Base-by-base conservation (phyloP, 2,113 vertebrate species). In the Dipodomys merriami region DNA sequence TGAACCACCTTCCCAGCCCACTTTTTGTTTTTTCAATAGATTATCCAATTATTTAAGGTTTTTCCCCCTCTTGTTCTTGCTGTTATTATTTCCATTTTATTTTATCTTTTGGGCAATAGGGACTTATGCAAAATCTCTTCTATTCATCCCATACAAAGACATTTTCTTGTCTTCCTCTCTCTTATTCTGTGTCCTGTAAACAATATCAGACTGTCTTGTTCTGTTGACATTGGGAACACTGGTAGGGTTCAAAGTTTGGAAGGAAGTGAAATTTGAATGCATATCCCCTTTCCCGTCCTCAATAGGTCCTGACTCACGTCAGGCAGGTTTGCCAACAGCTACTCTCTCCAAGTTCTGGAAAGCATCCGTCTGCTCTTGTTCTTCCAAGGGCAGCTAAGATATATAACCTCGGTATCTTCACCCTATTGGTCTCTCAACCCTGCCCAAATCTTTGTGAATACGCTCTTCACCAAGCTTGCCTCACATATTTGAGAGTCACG, bases 251-350 rank as follows among this genome's bases (percentile, higher is more conserved):
- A 18, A 46, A 33, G 18, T 7, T 35, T 22, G 65, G 76, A 44
- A 62, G 77, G 73, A 83, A 12, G 5, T 4, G 65, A 73, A 12
- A 9, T 0, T 39, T 22, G 65, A 49, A 46, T 60, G 5, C 12
- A 25, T 0, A 6, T 69, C 5, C 39, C 8, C 30, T 62, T 9
- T 22, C 0, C 35, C 11, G 6, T 76, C 20, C 49, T 10, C 20
- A 1, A 4, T 6, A 23, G 23, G 49, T 6, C 25, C 0, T 1
- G 20, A 33, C 57, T 20, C 6, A 1, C 23, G 44, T 11, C 25
- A 11, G 53, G 25, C 23, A 10, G 9, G 2, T 44, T 44, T 68
- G 29, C 81, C 33, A 4, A 2, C 9, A 20, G 49, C 11, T 0
- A 5, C 39, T 5, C 15, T 53, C 69, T 39, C 57, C 13, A 33